Conservation (phyloP, 1,140 invertebrate species). For the Ganaspis sp. region DNA sequence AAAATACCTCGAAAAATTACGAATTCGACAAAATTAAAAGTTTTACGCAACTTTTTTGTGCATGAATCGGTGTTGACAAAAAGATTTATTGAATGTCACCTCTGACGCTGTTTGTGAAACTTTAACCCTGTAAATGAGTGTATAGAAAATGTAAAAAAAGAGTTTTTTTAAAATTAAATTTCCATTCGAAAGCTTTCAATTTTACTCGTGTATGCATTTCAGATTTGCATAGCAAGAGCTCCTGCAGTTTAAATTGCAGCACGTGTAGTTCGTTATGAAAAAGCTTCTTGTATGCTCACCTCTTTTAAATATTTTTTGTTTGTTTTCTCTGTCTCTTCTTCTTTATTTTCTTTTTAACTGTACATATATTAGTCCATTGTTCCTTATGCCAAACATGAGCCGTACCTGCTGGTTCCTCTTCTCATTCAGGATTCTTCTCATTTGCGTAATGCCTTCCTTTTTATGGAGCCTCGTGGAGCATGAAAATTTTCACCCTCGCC, state of each 20-base stretch:
- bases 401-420: neutral
- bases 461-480: conserved; percentile 1
- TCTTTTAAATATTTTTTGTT: neutral
- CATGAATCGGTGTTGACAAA: too few relatives aligned
- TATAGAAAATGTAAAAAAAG: too few relatives aligned
- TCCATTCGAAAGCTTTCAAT: neutral
- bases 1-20: too few relatives aligned
- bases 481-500: conserved; percentile 21
- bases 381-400: neutral
- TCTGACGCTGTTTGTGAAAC: too few relatives aligned
- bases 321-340: neutral
- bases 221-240: neutral
- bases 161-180: neutral
- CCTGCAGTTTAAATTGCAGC: conserved; percentile 12
- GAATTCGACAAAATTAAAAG: too few relatives aligned
- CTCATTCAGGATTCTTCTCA: conserved; percentile 30
- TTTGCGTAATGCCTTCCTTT: conserved; percentile 48
- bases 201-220: neutral
- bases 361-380: conserved; percentile 19
- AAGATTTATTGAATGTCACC: too few relatives aligned
- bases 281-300: conserved; percentile 14
- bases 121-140: too few relatives aligned
- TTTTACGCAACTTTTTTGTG: too few relatives aligned
- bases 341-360: conserved; percentile 26
- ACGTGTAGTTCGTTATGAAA: conserved; percentile 6